A percentile compares a stretch with the other conserved stretches of the same genome.
Evolutionary conservation across 2,113 vertebrate genomes (phyloP).

Genomic region (Trinectes maculatus): DNA sequence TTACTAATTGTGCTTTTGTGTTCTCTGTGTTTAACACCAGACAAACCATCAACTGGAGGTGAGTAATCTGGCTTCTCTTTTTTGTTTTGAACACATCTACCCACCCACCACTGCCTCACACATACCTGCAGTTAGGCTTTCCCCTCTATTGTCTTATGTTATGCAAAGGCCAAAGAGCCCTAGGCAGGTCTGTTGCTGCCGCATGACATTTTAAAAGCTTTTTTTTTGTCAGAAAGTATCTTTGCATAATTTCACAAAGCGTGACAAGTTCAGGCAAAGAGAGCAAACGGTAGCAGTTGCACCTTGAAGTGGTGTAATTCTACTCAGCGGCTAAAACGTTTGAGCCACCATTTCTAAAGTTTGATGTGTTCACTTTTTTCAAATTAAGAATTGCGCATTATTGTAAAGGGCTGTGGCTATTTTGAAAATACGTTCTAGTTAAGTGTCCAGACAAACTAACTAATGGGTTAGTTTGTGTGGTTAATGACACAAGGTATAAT

Average conservation of each 20-base stretch:
- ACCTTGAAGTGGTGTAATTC: neutral
- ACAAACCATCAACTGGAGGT: constrained; percentile 38
- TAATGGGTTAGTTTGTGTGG: too few species aligned
- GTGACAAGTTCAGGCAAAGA: neutral
- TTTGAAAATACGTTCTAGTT: too few species aligned
- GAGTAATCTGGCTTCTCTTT: constrained; percentile 28
- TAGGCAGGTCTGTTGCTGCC: neutral
- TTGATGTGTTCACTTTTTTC: too few species aligned
- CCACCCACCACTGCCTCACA: neutral
- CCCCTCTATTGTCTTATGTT: constrained; percentile 7
- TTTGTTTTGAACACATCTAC: constrained; percentile 18
- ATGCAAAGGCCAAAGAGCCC: neutral
- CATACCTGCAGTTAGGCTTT: constrained; percentile 18
- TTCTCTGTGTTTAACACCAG: constrained; percentile 11
- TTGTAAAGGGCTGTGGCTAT: too few species aligned
- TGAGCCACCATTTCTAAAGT: neutral
- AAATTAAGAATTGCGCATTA: too few species aligned
- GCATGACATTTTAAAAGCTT: constrained; percentile 12
- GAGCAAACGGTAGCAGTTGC: neutral
- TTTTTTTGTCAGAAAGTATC: neutral
- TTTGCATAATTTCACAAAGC: constrained; percentile 4
- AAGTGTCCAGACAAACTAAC: too few species aligned
- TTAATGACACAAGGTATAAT: too few species aligned
- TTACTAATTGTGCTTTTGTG: constrained; percentile 25
- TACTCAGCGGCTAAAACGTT: neutral